phyloP scores from a whole-genome alignment of 1,140 invertebrate genomes.

The Lordiphosa clarofinis region DNA sequence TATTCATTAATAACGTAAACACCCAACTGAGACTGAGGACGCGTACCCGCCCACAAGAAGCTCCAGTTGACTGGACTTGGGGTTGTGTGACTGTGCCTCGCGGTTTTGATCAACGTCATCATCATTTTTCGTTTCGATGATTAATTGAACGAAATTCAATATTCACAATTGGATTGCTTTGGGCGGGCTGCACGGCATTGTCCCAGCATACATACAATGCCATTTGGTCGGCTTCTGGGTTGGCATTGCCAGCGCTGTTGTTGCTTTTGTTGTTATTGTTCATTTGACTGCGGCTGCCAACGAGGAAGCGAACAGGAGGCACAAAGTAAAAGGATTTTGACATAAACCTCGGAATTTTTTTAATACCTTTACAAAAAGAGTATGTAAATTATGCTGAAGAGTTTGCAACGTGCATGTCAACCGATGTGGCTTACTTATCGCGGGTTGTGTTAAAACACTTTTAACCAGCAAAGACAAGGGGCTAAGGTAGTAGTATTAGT shows the following conservation, averaged over 20 bases:
- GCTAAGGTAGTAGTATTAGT: too few relatives aligned
- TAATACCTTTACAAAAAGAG: constrained; percentile 1
- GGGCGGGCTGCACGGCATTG: constrained; percentile 14
- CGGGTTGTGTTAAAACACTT: too few relatives aligned
- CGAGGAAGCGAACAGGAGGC: constrained; percentile 2
- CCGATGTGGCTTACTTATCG: too few relatives aligned
- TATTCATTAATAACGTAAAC: constrained; percentile 56
- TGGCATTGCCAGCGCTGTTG: constrained; percentile 15
- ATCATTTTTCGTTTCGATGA: constrained; percentile 44
- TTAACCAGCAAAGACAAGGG: too few relatives aligned
- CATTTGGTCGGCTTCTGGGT: constrained; percentile 5
- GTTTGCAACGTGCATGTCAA: too few relatives aligned
- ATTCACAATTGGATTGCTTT: constrained; percentile 57
- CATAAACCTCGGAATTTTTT: constrained; percentile 18
- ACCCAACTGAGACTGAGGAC: constrained; percentile 7
- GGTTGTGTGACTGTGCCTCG: constrained; percentile 14
- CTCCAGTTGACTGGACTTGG: constrained; percentile 28
- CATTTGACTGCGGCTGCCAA: constrained; percentile 17
- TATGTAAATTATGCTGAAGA: too few relatives aligned
- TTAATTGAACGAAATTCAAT: constrained; percentile 64
- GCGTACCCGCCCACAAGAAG: not conserved
- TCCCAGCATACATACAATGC: constrained; percentile 32
- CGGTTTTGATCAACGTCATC: constrained; percentile 49
- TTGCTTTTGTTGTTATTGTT: constrained; percentile 6
- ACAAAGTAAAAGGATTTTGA: constrained; percentile 40